Percentiles rank a stretch among this genome's conserved stretches.
These are phyloP conservation scores for Thysanoteuthis rhombus DNA, from an alignment of 2,888 invertebrate species.

Conservation along the genomic window DNA sequence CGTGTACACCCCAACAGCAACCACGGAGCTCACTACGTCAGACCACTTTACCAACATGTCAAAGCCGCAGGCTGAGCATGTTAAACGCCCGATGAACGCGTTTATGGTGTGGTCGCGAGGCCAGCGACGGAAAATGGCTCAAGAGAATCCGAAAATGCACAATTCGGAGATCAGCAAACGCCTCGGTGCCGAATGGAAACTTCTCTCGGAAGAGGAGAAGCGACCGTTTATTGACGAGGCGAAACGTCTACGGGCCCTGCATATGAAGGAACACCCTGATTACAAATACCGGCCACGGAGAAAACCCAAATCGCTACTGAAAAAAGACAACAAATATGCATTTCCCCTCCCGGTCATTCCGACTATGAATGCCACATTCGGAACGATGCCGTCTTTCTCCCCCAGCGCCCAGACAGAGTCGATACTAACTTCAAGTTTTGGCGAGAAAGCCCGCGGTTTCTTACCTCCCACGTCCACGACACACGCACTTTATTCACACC, in stretches of 20 bases:
- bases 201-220: slow-evolving; percentile 92
- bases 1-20: slow-evolving; percentile 13
- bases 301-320: slow-evolving; percentile 87
- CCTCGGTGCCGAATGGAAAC: slow-evolving; percentile 98
- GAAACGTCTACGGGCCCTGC: slow-evolving; percentile 92
- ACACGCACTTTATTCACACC: slow-evolving; percentile 50
- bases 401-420: not conserved
- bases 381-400: slow-evolving; percentile 38
- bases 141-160: slow-evolving; percentile 98
- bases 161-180: slow-evolving; percentile 97
- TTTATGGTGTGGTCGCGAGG: slow-evolving; percentile 97
- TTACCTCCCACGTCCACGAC: slow-evolving; percentile 54
- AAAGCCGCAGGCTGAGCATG: slow-evolving; percentile 73
- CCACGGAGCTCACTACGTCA: slow-evolving; percentile 27
- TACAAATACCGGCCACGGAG: slow-evolving; percentile 97
- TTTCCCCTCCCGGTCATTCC: slow-evolving; percentile 61
- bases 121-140: slow-evolving; percentile 97
- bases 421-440: slow-evolving; percentile 32
- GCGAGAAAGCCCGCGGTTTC: slow-evolving; percentile 48
- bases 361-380: slow-evolving; percentile 48
- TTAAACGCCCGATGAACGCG: slow-evolving; percentile 99
- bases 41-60: slow-evolving; percentile 32
- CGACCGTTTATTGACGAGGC: slow-evolving; percentile 99
- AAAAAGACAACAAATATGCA: slow-evolving; percentile 82
- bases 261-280: slow-evolving; percentile 99